Evolutionary conservation across 2,888 invertebrate genomes (phyloP).

Genomic region (Sinelater perroti): DNA sequence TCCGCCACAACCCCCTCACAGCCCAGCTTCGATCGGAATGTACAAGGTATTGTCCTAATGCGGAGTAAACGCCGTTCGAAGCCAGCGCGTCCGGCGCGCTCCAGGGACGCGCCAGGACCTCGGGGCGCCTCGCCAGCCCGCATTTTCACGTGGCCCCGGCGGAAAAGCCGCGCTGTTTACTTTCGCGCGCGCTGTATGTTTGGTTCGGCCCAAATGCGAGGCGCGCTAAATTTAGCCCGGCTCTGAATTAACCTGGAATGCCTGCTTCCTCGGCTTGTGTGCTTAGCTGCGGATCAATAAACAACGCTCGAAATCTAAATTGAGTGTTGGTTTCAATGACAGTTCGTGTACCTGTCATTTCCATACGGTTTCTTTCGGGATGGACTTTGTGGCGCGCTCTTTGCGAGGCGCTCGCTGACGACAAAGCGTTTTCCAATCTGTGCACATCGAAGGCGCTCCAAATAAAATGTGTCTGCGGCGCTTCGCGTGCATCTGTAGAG

Average conservation of each 20-base stretch:
- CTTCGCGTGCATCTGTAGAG: too few relatives aligned
- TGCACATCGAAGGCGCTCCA: too few relatives aligned
- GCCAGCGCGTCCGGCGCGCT: not conserved
- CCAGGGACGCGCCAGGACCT: not conserved
- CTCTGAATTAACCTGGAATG: conserved; percentile 28
- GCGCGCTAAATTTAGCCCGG: conserved; percentile 18
- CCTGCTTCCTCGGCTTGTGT: conserved; percentile 24
- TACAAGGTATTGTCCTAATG: conserved; percentile 31
- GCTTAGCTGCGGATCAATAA: conserved; percentile 17
- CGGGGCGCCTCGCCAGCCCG: not conserved
- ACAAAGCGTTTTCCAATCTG: too few relatives aligned
- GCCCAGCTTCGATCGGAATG: conserved; percentile 34
- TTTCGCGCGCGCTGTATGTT: conserved; percentile 16
- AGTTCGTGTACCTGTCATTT: conserved; percentile 1
- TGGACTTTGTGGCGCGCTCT: too few relatives aligned
- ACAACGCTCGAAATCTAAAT: conserved; percentile 16
- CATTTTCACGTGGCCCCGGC: not conserved
- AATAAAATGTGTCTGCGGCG: too few relatives aligned
- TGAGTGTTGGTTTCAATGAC: conserved; percentile 7
- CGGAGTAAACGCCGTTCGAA: conserved; percentile 2
- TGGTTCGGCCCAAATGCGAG: conserved; percentile 23
- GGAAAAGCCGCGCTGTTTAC: conserved; percentile 7
- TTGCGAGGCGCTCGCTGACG: too few relatives aligned
- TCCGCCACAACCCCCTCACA: conserved; percentile 31
- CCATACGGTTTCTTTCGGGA: too few relatives aligned